Conservation (phyloP, 2,113 vertebrate species). For the Columbina picui region DNA sequence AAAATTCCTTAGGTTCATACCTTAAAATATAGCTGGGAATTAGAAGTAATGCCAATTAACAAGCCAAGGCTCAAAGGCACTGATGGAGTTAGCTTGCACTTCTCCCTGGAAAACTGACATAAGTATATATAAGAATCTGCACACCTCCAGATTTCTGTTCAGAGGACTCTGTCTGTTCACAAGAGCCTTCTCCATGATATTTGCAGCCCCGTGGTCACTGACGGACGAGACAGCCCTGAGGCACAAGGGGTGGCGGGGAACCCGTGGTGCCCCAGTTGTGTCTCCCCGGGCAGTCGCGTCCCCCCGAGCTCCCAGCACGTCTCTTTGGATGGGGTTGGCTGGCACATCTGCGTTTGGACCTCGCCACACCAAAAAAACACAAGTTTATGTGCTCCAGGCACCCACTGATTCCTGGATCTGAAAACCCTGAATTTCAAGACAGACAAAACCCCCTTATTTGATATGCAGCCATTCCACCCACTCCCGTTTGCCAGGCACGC, state of each 20-base stretch:
- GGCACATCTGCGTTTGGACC: background rate
- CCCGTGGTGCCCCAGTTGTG: background rate
- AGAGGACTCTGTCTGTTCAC: background rate
- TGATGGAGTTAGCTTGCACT: slow-evolving; percentile 73
- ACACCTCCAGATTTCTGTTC: slow-evolving; percentile 8
- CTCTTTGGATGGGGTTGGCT: background rate
- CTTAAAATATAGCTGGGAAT: slow-evolving; percentile 84
- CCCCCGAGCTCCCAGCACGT: background rate
- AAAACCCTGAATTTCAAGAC: slow-evolving; percentile 38
- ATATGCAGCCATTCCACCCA: slow-evolving; percentile 16
- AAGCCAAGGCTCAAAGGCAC: slow-evolving; percentile 78
- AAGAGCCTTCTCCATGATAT: background rate
- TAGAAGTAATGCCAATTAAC: slow-evolving; percentile 85
- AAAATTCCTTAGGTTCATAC: slow-evolving; percentile 84
- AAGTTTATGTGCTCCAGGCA: background rate
- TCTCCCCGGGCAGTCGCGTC: background rate
- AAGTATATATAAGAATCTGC: slow-evolving; percentile 49
- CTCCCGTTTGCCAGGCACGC: background rate
- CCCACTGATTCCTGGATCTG: background rate
- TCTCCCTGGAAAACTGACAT: slow-evolving; percentile 65
- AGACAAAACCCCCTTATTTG: slow-evolving; percentile 12
- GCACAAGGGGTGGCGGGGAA: background rate
- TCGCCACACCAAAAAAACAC: background rate
- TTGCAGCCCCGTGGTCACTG: background rate
- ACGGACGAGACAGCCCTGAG: background rate